Conservation (phyloP, 2,797 vertebrate genomes). For the Mus spretus region DNA sequence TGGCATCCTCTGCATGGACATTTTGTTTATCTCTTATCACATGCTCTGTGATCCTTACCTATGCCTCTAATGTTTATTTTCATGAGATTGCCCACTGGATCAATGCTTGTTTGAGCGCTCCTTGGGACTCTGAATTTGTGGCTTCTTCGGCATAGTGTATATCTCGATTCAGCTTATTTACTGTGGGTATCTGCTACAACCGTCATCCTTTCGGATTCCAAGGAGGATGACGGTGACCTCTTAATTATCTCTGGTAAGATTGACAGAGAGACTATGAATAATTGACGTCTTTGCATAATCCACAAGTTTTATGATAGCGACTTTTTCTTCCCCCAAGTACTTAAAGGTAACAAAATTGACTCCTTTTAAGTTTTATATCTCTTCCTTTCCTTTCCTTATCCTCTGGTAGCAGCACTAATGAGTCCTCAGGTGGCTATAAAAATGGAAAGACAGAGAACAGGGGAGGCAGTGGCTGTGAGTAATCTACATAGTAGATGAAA, state of each 20-base stretch:
- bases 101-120: neutral
- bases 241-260: constrained; percentile 76
- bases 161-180: constrained; percentile 56
- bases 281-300: constrained; percentile 77
- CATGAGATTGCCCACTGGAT: neutral
- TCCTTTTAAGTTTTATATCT: constrained; percentile 79
- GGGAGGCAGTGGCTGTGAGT: constrained; percentile 42
- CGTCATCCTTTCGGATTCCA: constrained; percentile 67
- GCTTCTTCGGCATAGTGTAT: neutral
- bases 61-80: neutral
- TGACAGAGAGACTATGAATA: constrained; percentile 55
- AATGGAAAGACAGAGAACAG: constrained; percentile 61
- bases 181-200: constrained; percentile 33
- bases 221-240: constrained; percentile 30
- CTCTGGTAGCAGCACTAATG: constrained; percentile 77
- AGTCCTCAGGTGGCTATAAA: constrained; percentile 81
- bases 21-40: neutral
- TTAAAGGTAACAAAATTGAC: constrained; percentile 78
- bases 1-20: neutral
- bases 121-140: constrained; percentile 43
- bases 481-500: constrained; percentile 78
- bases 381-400: constrained; percentile 76
- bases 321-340: constrained; percentile 63
- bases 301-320: constrained; percentile 62
- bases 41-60: neutral